A percentile compares a stretch with the other conserved stretches of the same genome.
phyloP scores from a whole-genome alignment of 2,113 vertebrate genomes.

The Anhinga anhinga region DNA sequence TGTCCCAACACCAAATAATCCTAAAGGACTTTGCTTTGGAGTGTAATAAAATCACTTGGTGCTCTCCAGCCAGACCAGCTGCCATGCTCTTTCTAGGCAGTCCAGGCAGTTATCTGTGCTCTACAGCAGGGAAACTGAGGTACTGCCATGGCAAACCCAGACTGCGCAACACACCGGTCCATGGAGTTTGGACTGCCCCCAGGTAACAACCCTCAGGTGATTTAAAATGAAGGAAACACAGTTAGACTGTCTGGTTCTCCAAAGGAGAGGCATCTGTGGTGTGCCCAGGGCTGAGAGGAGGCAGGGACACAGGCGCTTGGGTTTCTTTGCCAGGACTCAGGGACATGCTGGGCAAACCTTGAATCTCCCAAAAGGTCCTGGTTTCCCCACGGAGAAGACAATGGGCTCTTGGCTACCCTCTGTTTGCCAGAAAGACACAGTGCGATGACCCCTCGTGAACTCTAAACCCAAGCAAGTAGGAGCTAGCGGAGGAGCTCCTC shows the following conservation, averaged over 20 bases:
- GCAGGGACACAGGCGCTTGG: rapidly evolving
- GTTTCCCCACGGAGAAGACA: background rate
- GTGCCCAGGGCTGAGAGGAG: background rate
- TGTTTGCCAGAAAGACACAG: background rate
- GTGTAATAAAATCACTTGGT: background rate
- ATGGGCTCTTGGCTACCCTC: background rate
- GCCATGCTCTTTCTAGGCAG: no score
- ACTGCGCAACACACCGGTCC: background rate
- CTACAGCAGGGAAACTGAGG: background rate
- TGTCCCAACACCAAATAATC: background rate
- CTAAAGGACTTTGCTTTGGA: background rate
- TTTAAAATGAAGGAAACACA: background rate
- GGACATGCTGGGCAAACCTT: background rate
- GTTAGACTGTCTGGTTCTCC: background rate
- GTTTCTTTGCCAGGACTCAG: background rate
- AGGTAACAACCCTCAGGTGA: background rate
- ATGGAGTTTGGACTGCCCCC: background rate
- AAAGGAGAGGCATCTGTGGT: rapidly evolving
- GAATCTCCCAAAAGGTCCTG: background rate
- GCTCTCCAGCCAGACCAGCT: background rate
- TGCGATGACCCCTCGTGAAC: rapidly evolving
- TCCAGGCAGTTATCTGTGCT: background rate
- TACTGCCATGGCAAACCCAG: background rate
- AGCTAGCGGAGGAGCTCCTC: background rate
- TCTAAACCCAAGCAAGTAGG: background rate